These are phyloP conservation scores for Chaenocephalus aceratus DNA, from an alignment of 2,113 vertebrate species.

Conservation along the genomic window DNA sequence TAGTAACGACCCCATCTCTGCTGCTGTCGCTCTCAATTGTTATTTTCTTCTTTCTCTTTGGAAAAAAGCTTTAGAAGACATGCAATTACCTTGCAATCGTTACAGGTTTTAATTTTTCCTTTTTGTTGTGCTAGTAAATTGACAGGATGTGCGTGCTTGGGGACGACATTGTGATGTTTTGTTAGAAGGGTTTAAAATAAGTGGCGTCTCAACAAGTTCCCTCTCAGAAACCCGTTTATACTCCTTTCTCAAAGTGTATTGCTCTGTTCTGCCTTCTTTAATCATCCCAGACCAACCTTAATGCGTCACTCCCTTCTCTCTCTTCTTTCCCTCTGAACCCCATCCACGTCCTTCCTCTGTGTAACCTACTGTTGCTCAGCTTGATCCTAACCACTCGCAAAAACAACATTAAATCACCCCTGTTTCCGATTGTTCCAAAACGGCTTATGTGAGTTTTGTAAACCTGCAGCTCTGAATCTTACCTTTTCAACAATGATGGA, in stretches of 20 bases:
- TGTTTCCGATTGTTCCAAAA: slow-evolving; percentile 24
- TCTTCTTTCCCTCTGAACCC: slow-evolving; percentile 18
- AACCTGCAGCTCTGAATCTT: slow-evolving; percentile 32
- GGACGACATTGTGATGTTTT: slow-evolving; percentile 36
- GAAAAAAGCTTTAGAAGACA: slow-evolving; percentile 3
- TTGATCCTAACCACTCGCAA: slow-evolving; percentile 19
- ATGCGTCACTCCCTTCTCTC: neutral
- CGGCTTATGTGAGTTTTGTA: slow-evolving; percentile 22
- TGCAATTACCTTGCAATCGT: slow-evolving; percentile 21
- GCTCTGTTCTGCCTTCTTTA: neutral
- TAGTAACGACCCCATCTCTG: too few species aligned
- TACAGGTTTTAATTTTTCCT: neutral
- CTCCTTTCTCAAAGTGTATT: slow-evolving; percentile 2
- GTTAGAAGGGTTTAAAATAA: slow-evolving; percentile 23
- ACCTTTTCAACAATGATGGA: slow-evolving; percentile 45
- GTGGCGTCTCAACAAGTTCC: slow-evolving; percentile 19
- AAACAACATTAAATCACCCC: slow-evolving; percentile 29
- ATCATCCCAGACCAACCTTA: slow-evolving; percentile 6
- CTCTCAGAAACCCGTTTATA: neutral
- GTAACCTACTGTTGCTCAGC: slow-evolving; percentile 6
- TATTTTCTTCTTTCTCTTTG: neutral
- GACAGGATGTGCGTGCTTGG: slow-evolving; percentile 33
- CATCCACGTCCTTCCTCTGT: neutral
- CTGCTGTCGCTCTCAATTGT: neutral
- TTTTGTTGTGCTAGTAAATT: slow-evolving; percentile 2